phyloP scores from a whole-genome alignment of 2,113 vertebrate genomes.

The Ptyas mucosa region DNA sequence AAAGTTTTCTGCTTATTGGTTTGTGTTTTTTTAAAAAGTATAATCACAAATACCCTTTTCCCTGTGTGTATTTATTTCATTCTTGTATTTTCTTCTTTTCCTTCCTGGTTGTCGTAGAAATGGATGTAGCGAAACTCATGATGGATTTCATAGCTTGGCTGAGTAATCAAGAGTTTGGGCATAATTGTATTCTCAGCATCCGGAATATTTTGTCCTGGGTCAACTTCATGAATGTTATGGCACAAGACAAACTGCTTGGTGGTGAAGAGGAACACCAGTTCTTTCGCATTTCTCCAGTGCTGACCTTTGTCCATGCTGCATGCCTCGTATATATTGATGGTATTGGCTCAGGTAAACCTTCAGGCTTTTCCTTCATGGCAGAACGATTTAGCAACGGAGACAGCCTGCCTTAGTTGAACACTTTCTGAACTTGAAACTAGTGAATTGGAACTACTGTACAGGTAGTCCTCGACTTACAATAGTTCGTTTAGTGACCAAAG shows the following conservation, averaged over 20 bases:
- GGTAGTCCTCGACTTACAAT: too few relatives aligned
- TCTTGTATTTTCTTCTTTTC: neutral
- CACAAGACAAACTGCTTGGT: conserved; percentile 54
- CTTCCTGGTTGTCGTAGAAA: conserved; percentile 61
- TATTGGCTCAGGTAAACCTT: conserved; percentile 86
- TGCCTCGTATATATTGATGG: conserved; percentile 93
- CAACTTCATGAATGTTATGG: conserved; percentile 86
- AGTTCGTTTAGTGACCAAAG: too few relatives aligned
- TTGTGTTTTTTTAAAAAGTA: neutral
- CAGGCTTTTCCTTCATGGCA: neutral
- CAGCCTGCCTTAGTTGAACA: neutral
- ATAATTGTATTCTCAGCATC: conserved; percentile 85
- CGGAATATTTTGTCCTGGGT: conserved; percentile 94
- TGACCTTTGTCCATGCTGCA: conserved; percentile 88
- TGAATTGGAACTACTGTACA: neutral
- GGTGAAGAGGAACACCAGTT: conserved; percentile 46
- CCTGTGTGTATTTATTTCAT: neutral
- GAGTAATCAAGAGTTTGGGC: conserved; percentile 86
- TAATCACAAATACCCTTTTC: neutral
- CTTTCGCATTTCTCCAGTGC: conserved; percentile 65
- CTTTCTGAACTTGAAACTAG: neutral
- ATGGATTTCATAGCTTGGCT: conserved; percentile 96
- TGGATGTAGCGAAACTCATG: conserved; percentile 86
- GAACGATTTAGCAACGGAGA: neutral
- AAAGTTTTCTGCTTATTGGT: neutral